phyloP scores from a whole-genome alignment of 2,797 vertebrate genomes.

The Pseudomugil tenellus region DNA sequence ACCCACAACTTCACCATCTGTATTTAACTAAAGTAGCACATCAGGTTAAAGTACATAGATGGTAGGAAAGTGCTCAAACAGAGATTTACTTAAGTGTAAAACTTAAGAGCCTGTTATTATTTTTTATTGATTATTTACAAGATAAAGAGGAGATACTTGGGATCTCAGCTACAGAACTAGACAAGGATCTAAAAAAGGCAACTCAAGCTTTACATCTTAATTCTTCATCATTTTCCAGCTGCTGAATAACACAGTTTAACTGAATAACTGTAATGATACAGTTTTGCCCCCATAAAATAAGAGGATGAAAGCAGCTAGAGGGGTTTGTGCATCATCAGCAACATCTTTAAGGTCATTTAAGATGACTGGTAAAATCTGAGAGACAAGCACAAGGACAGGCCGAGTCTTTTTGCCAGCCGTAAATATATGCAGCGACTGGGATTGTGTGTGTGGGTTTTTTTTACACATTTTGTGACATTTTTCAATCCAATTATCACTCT shows the following conservation, averaged over 20 bases:
- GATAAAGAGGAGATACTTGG: conserved; percentile 41
- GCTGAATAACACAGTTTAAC: neutral
- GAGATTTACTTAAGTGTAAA: conserved; percentile 40
- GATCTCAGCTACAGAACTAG: conserved; percentile 12
- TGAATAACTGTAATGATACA: neutral
- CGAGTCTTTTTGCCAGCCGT: neutral
- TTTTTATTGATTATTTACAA: conserved; percentile 29
- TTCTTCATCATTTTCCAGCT: neutral
- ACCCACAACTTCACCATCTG: conserved; percentile 1
- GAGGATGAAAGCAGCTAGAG: neutral
- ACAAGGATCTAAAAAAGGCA: conserved; percentile 27
- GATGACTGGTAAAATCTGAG: conserved; percentile 10
- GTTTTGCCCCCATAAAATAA: conserved; percentile 11
- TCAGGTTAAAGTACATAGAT: conserved; percentile 18
- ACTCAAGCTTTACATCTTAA: conserved; percentile 16
- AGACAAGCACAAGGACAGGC: conserved; percentile 2
- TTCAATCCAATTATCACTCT: neutral
- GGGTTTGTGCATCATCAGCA: conserved; percentile 1
- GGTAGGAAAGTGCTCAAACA: conserved; percentile 33
- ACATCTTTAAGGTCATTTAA: conserved; percentile 15
- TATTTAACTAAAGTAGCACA: conserved; percentile 10
- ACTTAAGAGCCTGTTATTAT: conserved; percentile 39
- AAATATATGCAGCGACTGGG: neutral
- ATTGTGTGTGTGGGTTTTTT: too few species aligned
- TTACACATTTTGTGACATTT: neutral